Evolutionary conservation across 2,113 vertebrate genomes (phyloP).

Genomic region (Phaetusa simplex): DNA sequence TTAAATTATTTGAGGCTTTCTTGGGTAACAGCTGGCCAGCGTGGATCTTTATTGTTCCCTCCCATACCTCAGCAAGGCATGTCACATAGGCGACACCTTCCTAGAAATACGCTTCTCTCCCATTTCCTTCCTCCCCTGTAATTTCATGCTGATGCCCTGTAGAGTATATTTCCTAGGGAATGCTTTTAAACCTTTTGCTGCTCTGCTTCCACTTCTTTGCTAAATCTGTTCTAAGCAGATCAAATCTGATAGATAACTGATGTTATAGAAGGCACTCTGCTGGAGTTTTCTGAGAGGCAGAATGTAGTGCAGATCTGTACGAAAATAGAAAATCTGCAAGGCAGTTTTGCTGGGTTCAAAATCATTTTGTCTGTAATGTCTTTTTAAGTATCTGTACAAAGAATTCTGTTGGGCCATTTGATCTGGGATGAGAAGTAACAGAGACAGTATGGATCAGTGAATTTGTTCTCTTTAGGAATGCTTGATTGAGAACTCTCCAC

Average conservation of each 20-base stretch:
- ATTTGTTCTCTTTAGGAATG: not conserved
- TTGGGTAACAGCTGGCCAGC: not conserved
- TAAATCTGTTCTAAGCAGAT: constrained; percentile 49
- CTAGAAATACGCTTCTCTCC: not conserved
- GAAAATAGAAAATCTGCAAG: constrained; percentile 25
- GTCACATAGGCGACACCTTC: not conserved
- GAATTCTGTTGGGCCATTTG: constrained; percentile 34
- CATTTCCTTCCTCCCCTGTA: constrained; percentile 37
- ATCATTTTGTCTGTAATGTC: constrained; percentile 8
- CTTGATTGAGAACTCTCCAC: not conserved
- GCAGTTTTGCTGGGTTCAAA: constrained; percentile 9
- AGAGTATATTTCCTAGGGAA: not conserved
- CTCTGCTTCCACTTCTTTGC: constrained; percentile 18
- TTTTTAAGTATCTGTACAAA: constrained; percentile 35
- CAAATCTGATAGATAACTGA: constrained; percentile 34
- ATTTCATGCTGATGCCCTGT: constrained; percentile 25
- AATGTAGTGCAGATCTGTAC: not conserved
- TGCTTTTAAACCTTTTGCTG: constrained; percentile 32
- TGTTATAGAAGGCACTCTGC: constrained; percentile 48
- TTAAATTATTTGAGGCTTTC: not conserved
- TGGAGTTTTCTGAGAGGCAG: constrained; percentile 47
- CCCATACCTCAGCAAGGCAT: not conserved
- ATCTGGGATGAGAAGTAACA: constrained; percentile 34
- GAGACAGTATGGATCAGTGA: not conserved
- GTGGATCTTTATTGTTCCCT: not conserved